These are phyloP conservation scores for Cacatua alba DNA, from an alignment of 2,113 vertebrate species.

Conservation along the genomic window DNA sequence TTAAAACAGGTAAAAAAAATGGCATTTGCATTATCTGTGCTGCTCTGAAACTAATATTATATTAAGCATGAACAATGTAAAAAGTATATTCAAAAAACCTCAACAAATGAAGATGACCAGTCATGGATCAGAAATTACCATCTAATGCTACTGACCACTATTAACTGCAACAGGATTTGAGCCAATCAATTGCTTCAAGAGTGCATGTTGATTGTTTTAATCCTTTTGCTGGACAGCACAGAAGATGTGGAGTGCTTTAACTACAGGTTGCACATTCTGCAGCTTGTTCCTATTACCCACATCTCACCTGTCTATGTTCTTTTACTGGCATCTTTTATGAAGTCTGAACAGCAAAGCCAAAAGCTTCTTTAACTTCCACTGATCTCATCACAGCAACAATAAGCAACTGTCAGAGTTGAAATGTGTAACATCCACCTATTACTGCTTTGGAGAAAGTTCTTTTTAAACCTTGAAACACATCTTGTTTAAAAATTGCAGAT, in stretches of 20 bases:
- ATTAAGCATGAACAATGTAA: not conserved
- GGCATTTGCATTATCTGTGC: not conserved
- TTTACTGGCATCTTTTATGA: not conserved
- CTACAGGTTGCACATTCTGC: not conserved
- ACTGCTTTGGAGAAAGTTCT: not conserved
- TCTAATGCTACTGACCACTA: not conserved
- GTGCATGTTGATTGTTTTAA: not conserved
- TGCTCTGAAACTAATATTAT: not conserved
- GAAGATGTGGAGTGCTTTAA: not conserved
- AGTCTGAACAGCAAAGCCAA: not conserved
- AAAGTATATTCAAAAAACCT: not conserved
- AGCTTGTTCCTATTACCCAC: not conserved
- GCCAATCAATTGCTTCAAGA: not conserved
- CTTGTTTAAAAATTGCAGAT: not conserved
- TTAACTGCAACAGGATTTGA: not conserved
- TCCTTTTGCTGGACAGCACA: not conserved
- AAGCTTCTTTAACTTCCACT: not conserved
- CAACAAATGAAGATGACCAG: rapidly evolving
- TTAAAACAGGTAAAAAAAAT: not conserved
- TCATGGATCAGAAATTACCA: not conserved
- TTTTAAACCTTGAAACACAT: not conserved
- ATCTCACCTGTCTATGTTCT: not conserved
- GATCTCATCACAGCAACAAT: not conserved
- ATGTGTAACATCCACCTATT: not conserved
- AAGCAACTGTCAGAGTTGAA: not conserved